Percentiles rank a stretch among this genome's conserved stretches.
phyloP scores from a whole-genome alignment of 2,888 invertebrate species.

The Chironomus riparius region DNA sequence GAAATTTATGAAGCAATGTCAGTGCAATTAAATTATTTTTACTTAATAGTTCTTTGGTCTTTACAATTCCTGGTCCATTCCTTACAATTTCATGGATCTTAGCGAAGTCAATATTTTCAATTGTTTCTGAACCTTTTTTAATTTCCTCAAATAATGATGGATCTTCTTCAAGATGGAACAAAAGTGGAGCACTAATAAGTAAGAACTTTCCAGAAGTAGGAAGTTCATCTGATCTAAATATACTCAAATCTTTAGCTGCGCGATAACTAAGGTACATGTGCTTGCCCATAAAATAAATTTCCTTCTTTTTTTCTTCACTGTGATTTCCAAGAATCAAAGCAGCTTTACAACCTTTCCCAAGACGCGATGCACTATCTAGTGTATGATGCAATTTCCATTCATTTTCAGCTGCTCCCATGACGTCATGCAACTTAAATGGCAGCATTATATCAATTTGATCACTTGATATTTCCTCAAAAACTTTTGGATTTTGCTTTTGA shows the following conservation, averaged over 20 bases:
- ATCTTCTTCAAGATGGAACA: constrained; percentile 70
- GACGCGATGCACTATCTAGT: constrained; percentile 63
- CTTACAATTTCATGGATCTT: constrained; percentile 51
- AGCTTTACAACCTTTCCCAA: constrained; percentile 74
- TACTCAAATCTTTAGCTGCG: constrained; percentile 65
- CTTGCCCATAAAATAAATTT: constrained; percentile 82
- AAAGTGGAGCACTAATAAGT: constrained; percentile 71
- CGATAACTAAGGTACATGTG: constrained; percentile 88
- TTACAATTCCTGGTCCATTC: constrained; percentile 63
- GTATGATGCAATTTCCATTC: constrained; percentile 77
- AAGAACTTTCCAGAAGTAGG: constrained; percentile 37
- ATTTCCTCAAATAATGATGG: constrained; percentile 52
- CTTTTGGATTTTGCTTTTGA: not conserved
- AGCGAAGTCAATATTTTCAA: constrained; percentile 40
- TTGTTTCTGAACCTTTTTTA: constrained; percentile 40
- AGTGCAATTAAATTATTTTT: constrained; percentile 69
- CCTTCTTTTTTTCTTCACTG: constrained; percentile 60
- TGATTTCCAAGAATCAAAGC: constrained; percentile 79
- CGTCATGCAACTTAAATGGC: too few relatives aligned
- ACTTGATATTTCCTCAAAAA: constrained; percentile 34
- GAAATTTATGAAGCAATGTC: constrained; percentile 63
- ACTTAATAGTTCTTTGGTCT: constrained; percentile 62
- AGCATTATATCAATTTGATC: constrained; percentile 46
- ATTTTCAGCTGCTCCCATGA: constrained; percentile 53
- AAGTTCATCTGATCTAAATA: constrained; percentile 47